Conservation (phyloP, 1,140 invertebrate genomes). For the Myzus persicae region DNA sequence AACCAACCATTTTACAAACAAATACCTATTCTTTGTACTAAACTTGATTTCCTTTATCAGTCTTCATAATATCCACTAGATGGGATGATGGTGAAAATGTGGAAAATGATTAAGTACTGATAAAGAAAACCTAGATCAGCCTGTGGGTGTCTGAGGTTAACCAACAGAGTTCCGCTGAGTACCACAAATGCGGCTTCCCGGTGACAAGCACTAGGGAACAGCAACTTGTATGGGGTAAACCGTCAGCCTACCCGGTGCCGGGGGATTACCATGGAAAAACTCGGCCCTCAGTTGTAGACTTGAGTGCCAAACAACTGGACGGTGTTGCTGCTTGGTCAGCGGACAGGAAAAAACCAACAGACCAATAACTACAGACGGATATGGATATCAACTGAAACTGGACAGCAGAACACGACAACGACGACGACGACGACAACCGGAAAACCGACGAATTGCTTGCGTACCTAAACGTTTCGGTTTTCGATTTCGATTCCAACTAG, state of each 20-base stretch:
- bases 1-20: background rate
- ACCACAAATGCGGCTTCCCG: background rate
- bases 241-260: no score
- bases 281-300: background rate
- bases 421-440: background rate
- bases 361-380: background rate
- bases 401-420: background rate
- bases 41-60: background rate
- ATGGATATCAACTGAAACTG: background rate
- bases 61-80: no score
- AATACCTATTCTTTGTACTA: background rate
- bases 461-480: background rate
- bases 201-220: background rate
- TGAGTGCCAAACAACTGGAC: background rate
- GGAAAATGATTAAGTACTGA: background rate
- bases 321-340: background rate
- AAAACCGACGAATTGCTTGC: background rate
- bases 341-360: background rate
- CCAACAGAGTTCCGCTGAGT: background rate
- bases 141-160: background rate
- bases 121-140: background rate
- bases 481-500: background rate
- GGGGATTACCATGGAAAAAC: constrained; percentile 29
- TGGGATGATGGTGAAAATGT: background rate
- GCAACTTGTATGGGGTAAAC: background rate